Evolutionary conservation across 1,140 invertebrate species (phyloP), one percentile per base, ranked within the genome.

Genomic region (Cydia fagiglandana): DNA sequence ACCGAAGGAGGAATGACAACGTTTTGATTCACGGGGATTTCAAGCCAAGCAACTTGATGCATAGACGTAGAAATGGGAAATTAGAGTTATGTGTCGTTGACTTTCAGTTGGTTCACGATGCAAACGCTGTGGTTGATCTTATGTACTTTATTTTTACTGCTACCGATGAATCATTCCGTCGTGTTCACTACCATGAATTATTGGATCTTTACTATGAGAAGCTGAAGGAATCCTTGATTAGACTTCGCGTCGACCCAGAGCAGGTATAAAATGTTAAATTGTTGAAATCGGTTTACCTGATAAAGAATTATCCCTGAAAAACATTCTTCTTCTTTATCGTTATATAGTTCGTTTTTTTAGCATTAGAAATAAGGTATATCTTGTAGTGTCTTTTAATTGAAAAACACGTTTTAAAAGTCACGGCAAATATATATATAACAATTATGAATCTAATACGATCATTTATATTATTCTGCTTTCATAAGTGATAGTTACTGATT

Each of bases 11-110:
- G 5, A 17, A 17, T 4, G n/a, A 20, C 53, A 56, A 17, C n/a
- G 53, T 56, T 56, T 56, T 56, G n/a, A 9, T 56, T 56, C 53
- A 56, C 53, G 53, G 53, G n/a, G 53, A 56, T 17, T 56, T 56
- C 12, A 56, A 56, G n/a, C 53, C 53, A 56, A 56, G 53, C n/a
- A 56, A 56, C 53, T 2, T 56, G 7, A 6, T 56, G 53, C 53
- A 56, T 56, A n/a, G 53, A 7, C n/a, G 53, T 17, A 56, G 15
- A 56, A 17, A 56, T 17, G 53, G 53, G 53, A 56, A 17, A 17
- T 17, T 56, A 56, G 53, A 56, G n/a, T 17, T 56, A 2, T 7
- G 9, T 7, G 53, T 56, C 15, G n/a, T 56, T 17, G 53, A 56
- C 12, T 56, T 56, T 56, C 53, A 56, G 6, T 17, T 56, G n/a